A percentile compares a stretch with the other conserved stretches of the same genome.
phyloP scores from a whole-genome alignment of 1,140 invertebrate species.

The Gerris buenoi region DNA sequence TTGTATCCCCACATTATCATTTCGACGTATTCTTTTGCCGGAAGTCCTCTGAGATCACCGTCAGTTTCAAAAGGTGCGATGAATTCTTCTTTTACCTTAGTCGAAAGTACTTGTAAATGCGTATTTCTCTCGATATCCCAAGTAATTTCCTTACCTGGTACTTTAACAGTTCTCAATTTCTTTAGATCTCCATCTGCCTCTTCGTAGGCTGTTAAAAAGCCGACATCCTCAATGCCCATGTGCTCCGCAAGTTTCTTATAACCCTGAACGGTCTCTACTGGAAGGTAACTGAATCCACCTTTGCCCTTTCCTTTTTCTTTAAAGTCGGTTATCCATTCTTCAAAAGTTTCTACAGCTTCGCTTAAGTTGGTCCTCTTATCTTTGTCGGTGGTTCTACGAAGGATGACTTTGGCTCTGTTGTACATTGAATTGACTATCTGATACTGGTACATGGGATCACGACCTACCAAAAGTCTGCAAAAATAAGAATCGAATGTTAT shows the following conservation, averaged over 20 bases:
- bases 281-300: conserved; percentile 30
- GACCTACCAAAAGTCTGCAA: conserved; percentile 24
- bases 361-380: conserved; percentile 27
- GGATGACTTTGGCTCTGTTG: conserved; percentile 28
- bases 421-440: conserved; percentile 29
- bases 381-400: conserved; percentile 30
- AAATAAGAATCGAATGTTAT: too few species aligned
- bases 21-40: conserved; percentile 26
- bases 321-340: conserved; percentile 31
- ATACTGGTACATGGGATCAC: conserved; percentile 30
- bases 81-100: conserved; percentile 24
- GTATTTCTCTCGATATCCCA: conserved; percentile 32
- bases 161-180: conserved; percentile 25
- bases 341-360: conserved; percentile 28
- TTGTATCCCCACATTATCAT: conserved; percentile 32
- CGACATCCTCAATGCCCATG: conserved; percentile 24
- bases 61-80: conserved; percentile 27
- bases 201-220: conserved; percentile 27
- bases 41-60: conserved; percentile 25
- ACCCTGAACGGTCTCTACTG: conserved; percentile 27
- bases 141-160: conserved; percentile 23
- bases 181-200: conserved; percentile 28
- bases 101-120: conserved; percentile 20
- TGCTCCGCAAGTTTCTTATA: conserved; percentile 27
- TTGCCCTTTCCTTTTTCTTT: conserved; percentile 27